Base-by-base conservation (phyloP, 2,888 invertebrate genomes). In the Phalera bucephala region DNA sequence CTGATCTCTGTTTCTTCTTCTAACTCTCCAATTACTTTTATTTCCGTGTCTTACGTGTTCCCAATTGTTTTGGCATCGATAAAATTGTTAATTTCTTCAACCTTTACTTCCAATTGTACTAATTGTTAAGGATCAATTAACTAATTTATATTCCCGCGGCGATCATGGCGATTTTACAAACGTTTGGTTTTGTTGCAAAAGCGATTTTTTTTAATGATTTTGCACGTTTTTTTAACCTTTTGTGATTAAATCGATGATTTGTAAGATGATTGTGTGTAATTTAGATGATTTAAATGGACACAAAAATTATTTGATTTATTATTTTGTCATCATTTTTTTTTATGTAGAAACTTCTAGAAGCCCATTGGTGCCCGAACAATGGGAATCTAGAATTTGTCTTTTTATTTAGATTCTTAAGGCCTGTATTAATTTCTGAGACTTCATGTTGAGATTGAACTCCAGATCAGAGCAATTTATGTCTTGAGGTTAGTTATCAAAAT, bases 361-460 rank as follows among this genome's bases (percentile, higher is more conserved):
- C 47, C 57, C 68, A 70, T 59, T 71, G 81, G 42, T 50, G 76
- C 80, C 81, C 83, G 82, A 80, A 71, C 80, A 59, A 65, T 77
- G 69, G 57, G 55, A 52, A 44, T 57, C 51, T 51, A 63, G 51
- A 47, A 38, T 31, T 53, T 42, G 17, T 55, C 45, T 27, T 15
- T 36, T 27, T 17, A 5, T 17, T 17, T 17, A 17, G 17, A n/a
- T n/a, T n/a, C n/a, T n/a, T n/a, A n/a, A n/a, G n/a, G n/a, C n/a
- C n/a, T n/a, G n/a, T n/a, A n/a, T n/a, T n/a, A n/a, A n/a, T n/a
- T n/a, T n/a, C n/a, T n/a, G n/a, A n/a, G n/a, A n/a, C n/a, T n/a
- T n/a, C n/a, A n/a, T n/a, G n/a, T n/a, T n/a, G n/a, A n/a, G n/a
- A n/a, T n/a, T n/a, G n/a, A n/a, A n/a, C n/a, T n/a, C n/a, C n/a